Evolutionary conservation across 92 coral and sea anemone genomes (phyloP).

Genomic region (Porites rus): DNA sequence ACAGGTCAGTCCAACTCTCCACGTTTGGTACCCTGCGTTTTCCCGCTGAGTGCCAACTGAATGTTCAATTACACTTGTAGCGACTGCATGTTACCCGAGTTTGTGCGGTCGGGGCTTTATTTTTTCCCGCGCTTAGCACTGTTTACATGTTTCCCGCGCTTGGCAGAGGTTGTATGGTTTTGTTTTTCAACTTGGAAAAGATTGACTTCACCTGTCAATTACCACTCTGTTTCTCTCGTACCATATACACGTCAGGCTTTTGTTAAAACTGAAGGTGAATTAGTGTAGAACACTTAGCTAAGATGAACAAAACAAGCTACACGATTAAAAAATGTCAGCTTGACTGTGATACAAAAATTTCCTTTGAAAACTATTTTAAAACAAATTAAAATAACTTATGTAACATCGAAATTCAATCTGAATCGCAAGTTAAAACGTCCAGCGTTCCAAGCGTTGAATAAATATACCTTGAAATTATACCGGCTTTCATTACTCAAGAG

Average conservation of each 20-base stretch:
- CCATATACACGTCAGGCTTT: no score
- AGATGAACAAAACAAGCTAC: no score
- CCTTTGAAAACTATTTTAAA: background rate
- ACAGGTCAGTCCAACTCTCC: no score
- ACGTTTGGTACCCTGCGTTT: no score
- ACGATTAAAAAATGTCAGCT: background rate
- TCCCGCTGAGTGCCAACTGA: background rate
- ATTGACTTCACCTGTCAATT: no score
- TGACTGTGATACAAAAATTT: background rate
- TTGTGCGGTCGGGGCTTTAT: no score
- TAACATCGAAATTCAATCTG: background rate
- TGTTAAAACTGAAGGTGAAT: no score
- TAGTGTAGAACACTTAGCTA: no score
- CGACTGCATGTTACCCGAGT: no score
- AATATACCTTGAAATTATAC: background rate
- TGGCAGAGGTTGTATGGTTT: background rate
- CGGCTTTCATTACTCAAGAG: background rate
- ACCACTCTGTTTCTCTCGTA: no score
- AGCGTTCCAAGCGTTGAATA: background rate
- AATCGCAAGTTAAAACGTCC: constrained; percentile 1
- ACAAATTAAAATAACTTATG: background rate
- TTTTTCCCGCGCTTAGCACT: background rate
- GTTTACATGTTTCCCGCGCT: background rate
- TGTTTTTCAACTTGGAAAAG: background rate
- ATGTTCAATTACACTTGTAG: background rate